Percentiles rank a stretch among this genome's conserved stretches.
These are phyloP conservation scores for Microcebus tavaratra DNA, from an alignment of 2,113 vertebrate species.

Conservation along the genomic window DNA sequence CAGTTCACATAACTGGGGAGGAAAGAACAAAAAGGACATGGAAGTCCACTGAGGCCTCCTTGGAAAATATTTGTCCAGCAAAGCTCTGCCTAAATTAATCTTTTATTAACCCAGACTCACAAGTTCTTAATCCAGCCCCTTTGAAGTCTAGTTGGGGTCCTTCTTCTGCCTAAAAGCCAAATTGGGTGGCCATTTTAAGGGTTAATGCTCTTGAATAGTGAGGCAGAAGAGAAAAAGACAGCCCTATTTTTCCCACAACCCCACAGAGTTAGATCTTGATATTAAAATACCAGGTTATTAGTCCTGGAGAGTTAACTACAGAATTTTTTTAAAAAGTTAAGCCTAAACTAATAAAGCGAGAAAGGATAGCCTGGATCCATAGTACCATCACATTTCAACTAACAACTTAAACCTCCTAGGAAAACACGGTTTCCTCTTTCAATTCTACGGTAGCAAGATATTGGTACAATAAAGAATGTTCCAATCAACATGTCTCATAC, in stretches of 20 bases:
- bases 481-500: neutral
- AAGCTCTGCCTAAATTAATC: conserved; percentile 68
- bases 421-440: neutral
- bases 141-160: neutral
- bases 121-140: conserved; percentile 43
- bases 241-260: neutral
- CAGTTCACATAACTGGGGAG: conserved; percentile 62
- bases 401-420: neutral
- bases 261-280: neutral
- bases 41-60: conserved; percentile 56
- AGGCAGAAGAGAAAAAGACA: neutral
- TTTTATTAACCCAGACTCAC: conserved; percentile 54
- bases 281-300: neutral
- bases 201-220: conserved; percentile 24
- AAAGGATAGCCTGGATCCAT: neutral
- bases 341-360: neutral
- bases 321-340: neutral
- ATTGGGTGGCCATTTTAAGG: neutral
- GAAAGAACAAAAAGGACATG: conserved; percentile 41
- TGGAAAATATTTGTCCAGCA: conserved; percentile 37
- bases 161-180: conserved; percentile 60
- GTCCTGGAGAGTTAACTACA: neutral
- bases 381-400: neutral
- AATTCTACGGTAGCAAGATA: neutral
- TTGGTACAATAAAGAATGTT: neutral